These are phyloP conservation scores for Clarias pachynema DNA, from an alignment of 2,797 vertebrate genomes.

Conservation along the genomic window DNA sequence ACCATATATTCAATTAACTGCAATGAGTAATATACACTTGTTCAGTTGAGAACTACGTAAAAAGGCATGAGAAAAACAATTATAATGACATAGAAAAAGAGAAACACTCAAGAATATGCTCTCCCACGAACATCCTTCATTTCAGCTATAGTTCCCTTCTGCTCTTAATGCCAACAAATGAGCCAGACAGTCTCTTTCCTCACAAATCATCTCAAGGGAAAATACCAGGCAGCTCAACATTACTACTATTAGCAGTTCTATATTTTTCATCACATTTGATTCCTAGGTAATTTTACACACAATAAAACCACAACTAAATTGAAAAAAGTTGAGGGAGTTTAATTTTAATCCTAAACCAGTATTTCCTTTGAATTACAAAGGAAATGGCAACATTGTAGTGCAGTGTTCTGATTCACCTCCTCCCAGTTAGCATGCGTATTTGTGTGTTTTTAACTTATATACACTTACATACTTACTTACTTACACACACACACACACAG, in stretches of 20 bases:
- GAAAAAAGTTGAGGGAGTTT: not conserved
- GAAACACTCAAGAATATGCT: not conserved
- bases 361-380: not conserved
- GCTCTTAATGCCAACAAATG: not conserved
- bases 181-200: not conserved
- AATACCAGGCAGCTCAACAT: not conserved
- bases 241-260: not conserved
- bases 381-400: not conserved
- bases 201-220: not conserved
- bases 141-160: not conserved
- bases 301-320: not conserved
- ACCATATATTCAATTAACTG: not conserved
- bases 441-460: not conserved
- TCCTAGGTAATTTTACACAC: not conserved
- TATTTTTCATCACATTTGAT: not conserved
- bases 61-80: not conserved
- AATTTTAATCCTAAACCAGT: not conserved
- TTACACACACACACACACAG: not conserved
- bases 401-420: not conserved
- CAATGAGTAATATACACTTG: not conserved
- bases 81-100: not conserved
- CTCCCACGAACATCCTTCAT: not conserved
- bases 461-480: no score
- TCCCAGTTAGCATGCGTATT: not conserved
- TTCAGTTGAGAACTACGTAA: not conserved